Conservation (phyloP, 1,140 invertebrate genomes). For the Bombyx mandarina region DNA sequence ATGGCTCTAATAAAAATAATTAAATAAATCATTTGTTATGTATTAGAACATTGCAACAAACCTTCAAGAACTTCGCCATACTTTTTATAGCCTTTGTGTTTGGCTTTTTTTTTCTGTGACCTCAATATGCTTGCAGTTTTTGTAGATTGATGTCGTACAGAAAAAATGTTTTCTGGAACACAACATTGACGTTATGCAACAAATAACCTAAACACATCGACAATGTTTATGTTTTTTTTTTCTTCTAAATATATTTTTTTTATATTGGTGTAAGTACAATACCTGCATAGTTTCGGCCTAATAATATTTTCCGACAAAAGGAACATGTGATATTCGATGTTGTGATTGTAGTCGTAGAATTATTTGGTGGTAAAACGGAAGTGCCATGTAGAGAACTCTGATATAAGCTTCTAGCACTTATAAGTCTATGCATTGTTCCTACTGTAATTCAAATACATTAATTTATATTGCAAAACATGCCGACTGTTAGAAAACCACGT, state of each 20-base stretch:
- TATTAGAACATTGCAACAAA: slow-evolving; percentile 8
- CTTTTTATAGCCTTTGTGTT: slow-evolving; percentile 55
- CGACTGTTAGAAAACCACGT: slow-evolving; percentile 48
- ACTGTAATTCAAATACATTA: slow-evolving; percentile 22
- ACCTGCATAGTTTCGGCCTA: slow-evolving; percentile 42
- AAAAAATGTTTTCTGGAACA: slow-evolving; percentile 44
- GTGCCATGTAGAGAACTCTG: slow-evolving; percentile 39
- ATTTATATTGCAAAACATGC: slow-evolving; percentile 28
- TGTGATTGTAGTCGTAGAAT: background rate
- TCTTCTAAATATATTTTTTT: background rate
- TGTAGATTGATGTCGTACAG: slow-evolving; percentile 53
- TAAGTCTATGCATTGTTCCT: slow-evolving; percentile 50
- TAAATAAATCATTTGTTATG: no score
- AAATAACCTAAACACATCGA: slow-evolving; percentile 25
- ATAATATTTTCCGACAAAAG: slow-evolving; percentile 51
- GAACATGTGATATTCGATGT: slow-evolving; percentile 52
- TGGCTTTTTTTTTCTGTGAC: slow-evolving; percentile 46
- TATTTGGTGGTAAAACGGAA: no score
- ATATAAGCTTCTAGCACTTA: slow-evolving; percentile 49
- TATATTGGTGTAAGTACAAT: slow-evolving; percentile 5
- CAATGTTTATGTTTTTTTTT: slow-evolving; percentile 25
- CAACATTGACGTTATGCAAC: slow-evolving; percentile 53
- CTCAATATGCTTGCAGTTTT: slow-evolving; percentile 47
- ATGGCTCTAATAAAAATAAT: no score
- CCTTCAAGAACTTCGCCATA: slow-evolving; percentile 64